phyloP scores from a whole-genome alignment of 2,888 invertebrate genomes.

The Norana najaformis region DNA sequence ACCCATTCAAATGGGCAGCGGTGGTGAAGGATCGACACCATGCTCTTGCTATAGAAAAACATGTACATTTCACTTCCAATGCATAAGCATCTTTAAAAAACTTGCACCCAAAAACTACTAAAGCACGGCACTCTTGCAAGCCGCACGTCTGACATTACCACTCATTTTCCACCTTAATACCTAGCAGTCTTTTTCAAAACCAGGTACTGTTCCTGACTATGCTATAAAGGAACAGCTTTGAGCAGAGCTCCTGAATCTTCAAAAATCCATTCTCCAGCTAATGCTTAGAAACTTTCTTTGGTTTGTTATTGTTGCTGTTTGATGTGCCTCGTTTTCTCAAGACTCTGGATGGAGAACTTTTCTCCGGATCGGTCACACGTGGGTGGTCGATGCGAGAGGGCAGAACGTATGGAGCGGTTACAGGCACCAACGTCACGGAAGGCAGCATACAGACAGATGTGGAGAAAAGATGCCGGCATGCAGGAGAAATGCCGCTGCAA shows the following conservation, averaged over 20 bases:
- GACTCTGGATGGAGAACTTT: not conserved
- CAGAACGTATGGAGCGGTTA: slow-evolving; percentile 8
- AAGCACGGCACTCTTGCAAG: not conserved
- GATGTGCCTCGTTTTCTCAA: not conserved
- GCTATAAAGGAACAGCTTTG: not conserved
- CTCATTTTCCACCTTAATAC: too few relatives aligned
- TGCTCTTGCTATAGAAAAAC: too few relatives aligned
- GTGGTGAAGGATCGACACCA: too few relatives aligned
- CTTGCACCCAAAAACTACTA: not conserved
- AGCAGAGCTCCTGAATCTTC: not conserved
- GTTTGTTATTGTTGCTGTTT: not conserved
- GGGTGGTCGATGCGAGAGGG: not conserved
- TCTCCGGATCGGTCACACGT: not conserved
- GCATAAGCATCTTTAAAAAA: too few relatives aligned
- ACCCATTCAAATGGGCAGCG: too few relatives aligned
- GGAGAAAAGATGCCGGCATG: not conserved
- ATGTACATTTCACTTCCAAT: too few relatives aligned
- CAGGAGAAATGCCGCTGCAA: not conserved
- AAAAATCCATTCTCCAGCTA: not conserved
- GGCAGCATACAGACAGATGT: not conserved
- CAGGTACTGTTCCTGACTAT: too few relatives aligned
- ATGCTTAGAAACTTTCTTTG: not conserved
- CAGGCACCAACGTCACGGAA: not conserved
- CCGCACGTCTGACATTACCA: too few relatives aligned
- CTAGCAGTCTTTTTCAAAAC: too few relatives aligned